phyloP scores from a whole-genome alignment of 2,113 vertebrate species.

The Pseudopipra pipra region DNA sequence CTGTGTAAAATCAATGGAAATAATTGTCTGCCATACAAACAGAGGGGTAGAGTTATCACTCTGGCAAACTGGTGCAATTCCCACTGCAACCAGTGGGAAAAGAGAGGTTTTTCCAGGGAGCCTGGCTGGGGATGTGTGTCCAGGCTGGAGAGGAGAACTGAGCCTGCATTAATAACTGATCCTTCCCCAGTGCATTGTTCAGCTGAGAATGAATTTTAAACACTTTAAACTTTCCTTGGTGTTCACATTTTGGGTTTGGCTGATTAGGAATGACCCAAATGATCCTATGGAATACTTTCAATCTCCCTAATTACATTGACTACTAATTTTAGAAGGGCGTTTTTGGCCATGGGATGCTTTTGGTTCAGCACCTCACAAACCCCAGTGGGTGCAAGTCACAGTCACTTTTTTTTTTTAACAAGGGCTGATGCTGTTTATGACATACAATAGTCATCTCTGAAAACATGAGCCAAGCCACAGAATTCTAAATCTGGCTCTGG shows the following conservation, averaged over 20 bases:
- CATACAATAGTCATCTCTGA: neutral
- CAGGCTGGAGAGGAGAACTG: neutral
- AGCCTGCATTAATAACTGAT: neutral
- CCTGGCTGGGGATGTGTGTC: neutral
- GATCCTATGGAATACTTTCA: neutral
- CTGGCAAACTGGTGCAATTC: neutral
- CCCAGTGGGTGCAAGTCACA: neutral
- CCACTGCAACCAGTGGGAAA: neutral
- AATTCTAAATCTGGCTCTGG: neutral
- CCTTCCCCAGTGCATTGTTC: neutral
- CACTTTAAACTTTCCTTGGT: neutral
- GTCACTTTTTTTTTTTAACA: neutral
- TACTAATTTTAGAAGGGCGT: neutral
- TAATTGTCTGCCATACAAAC: neutral
- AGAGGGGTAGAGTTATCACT: neutral
- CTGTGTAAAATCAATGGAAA: neutral
- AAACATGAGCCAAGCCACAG: neutral
- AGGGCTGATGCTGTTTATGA: neutral
- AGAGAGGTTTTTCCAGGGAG: neutral
- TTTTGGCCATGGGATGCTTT: neutral
- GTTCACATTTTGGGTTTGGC: neutral
- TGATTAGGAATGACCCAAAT: neutral
- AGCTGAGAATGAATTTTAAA: neutral
- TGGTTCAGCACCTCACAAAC: neutral
- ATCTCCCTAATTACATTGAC: neutral